A percentile compares a stretch with the other conserved stretches of the same genome.
Conservation (phyloP, 2,113 vertebrate genomes). For the Dissostichus mawsoni region DNA sequence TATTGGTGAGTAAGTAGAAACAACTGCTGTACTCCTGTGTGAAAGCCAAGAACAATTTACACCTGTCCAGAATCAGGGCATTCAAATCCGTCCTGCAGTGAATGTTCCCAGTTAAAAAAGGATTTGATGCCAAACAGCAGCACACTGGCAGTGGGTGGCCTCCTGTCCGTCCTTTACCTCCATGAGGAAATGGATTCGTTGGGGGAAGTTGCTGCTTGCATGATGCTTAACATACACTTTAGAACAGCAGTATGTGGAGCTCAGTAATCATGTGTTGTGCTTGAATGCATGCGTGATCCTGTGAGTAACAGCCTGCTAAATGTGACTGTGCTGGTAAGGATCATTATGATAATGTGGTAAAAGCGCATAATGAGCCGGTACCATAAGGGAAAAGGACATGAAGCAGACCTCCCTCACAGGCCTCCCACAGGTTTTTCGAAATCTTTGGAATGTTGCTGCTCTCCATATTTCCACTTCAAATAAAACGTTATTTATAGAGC, state of each 20-base stretch:
- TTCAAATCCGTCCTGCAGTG: slow-evolving; percentile 14
- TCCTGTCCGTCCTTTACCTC: slow-evolving; percentile 35
- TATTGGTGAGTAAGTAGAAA: too few relatives aligned
- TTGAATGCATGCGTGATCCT: neutral
- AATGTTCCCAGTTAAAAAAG: slow-evolving; percentile 22
- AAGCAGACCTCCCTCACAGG: slow-evolving; percentile 11
- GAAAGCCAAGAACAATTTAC: too few relatives aligned
- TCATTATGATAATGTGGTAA: slow-evolving; percentile 45
- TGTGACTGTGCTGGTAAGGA: neutral
- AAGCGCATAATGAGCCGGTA: slow-evolving; percentile 32
- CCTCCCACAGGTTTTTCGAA: slow-evolving; percentile 10
- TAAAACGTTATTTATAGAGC: too few relatives aligned
- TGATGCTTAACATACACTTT: slow-evolving; percentile 40
- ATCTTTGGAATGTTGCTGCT: slow-evolving; percentile 17
- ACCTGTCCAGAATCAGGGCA: neutral
- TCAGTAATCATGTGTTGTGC: neutral
- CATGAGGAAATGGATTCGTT: slow-evolving; percentile 22
- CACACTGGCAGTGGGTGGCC: slow-evolving; percentile 22
- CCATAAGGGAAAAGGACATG: slow-evolving; percentile 8
- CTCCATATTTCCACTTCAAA: neutral
- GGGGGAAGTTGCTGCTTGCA: slow-evolving; percentile 10
- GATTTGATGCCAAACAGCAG: slow-evolving; percentile 33
- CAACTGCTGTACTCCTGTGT: too few relatives aligned
- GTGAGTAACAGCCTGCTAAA: slow-evolving; percentile 12
- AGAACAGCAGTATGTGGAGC: slow-evolving; percentile 5